Conservation (phyloP, 2,888 invertebrate species). For the Ptilodon capucinus region DNA sequence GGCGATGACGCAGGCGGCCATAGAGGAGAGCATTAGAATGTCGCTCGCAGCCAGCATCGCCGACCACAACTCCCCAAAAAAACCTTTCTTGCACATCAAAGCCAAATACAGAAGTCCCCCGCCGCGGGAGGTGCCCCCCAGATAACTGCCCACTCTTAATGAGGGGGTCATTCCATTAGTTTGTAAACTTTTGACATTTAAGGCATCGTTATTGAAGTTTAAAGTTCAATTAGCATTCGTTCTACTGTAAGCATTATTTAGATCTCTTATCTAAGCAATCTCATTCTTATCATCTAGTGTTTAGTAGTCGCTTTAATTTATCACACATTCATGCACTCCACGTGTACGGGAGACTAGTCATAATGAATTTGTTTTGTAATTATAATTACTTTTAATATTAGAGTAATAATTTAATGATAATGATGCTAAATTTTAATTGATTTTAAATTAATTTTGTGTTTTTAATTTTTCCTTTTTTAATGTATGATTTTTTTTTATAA, state of each 20-base stretch:
- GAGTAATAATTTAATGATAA: slow-evolving; percentile 29
- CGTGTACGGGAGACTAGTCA: slow-evolving; percentile 63
- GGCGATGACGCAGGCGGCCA: slow-evolving; percentile 72
- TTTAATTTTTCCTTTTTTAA: slow-evolving; percentile 18
- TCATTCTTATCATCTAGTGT: slow-evolving; percentile 47
- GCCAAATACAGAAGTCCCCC: slow-evolving; percentile 88
- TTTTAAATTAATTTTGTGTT: slow-evolving; percentile 30
- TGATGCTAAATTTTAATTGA: slow-evolving; percentile 31
- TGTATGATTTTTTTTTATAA: background rate
- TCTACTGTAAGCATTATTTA: slow-evolving; percentile 51
- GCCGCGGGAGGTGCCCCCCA: slow-evolving; percentile 83
- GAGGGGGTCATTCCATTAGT: slow-evolving; percentile 62
- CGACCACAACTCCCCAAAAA: slow-evolving; percentile 65
- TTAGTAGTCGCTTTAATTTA: slow-evolving; percentile 44
- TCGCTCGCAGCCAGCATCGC: slow-evolving; percentile 68
- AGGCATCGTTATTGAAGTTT: slow-evolving; percentile 19
- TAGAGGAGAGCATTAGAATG: slow-evolving; percentile 73
- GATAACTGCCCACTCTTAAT: slow-evolving; percentile 53
- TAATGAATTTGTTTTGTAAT: slow-evolving; percentile 43
- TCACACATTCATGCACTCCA: slow-evolving; percentile 47
- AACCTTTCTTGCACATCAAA: slow-evolving; percentile 86
- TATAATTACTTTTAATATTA: slow-evolving; percentile 13
- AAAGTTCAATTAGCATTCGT: slow-evolving; percentile 34
- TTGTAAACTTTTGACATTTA: slow-evolving; percentile 48
- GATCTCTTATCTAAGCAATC: slow-evolving; percentile 67